Base-by-base conservation (phyloP, 2,113 vertebrate species). In the Pollimyrus isidori region DNA sequence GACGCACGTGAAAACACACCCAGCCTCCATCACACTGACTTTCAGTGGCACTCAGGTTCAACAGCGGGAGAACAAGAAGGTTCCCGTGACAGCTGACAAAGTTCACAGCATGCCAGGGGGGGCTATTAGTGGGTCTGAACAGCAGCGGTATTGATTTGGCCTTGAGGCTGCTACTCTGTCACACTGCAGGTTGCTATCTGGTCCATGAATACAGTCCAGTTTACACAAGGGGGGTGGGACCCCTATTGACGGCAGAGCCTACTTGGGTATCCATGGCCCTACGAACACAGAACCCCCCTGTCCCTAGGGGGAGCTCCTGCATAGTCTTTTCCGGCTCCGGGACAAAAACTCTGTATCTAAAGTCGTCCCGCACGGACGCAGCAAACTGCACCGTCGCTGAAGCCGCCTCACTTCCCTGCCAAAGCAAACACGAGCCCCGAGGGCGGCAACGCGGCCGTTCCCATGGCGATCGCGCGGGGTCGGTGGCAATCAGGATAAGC, bases 401-500 rank as follows among this genome's bases (percentile, higher is more conserved):
- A 52, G 7, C 1, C 0, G 90, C 95, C 97, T 95, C 97, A 96
- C 96, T 95, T 94, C 83, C 4, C 82, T 91, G 95, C 96, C 97
- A 97, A 96, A 90, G 94, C 93, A 96, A 97, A 97, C 93, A 95
- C 30, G 48, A 91, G 92, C 91, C 93, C 73, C 49, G 90, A 90
- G 93, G 93, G 95, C 90, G 93, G 92, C 92, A 7, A 80, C 87
- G 90, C 87, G 88, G 91, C 69, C 0, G 94, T 94, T 95, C 93
- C 96, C 95, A 93, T 89, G 92, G 96, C 58, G 93, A 95, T 92
- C 49, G 92, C 92, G 90, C 90, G 84, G 91, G 93, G 91, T 92
- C 95, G 93, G 85, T 93, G 91, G 91, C 95, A 95, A 96, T 96
- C 94, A 93, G 93, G 94, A 97, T 96, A 95, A 93, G 19, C 92